Percentiles rank a stretch among this genome's conserved stretches.
phyloP scores from a whole-genome alignment of 92 coral and sea anemone genomes.

The Zoanthus solanderi region DNA sequence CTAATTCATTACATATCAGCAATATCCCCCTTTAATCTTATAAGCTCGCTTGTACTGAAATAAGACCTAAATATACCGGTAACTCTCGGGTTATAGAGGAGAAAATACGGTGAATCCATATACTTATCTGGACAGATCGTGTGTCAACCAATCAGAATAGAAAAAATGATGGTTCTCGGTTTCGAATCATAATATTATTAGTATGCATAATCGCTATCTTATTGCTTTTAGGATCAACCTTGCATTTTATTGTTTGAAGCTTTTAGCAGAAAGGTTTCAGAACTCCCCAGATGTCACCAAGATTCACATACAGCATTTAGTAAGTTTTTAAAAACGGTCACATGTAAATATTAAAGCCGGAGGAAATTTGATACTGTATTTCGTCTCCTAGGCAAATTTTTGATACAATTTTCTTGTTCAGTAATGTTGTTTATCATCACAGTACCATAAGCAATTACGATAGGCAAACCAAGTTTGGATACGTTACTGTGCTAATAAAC shows the following conservation, averaged over 20 bases:
- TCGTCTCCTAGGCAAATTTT: not conserved
- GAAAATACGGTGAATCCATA: no score
- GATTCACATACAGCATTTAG: constrained; percentile 91
- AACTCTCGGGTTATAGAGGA: no score
- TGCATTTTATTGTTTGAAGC: constrained; percentile 83
- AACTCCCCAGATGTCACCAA: constrained; percentile 91
- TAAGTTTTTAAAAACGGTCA: constrained; percentile 45
- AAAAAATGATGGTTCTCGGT: not conserved
- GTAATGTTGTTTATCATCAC: not conserved
- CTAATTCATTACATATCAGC: no score
- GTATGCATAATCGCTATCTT: not conserved
- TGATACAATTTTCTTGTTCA: not conserved
- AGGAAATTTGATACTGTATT: not conserved
- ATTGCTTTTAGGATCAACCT: constrained; percentile 68
- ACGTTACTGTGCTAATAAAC: no score
- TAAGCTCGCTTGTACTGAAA: no score
- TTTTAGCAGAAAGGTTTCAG: constrained; percentile 77
- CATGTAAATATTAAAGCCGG: not conserved
- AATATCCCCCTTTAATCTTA: no score
- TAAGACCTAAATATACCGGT: no score
- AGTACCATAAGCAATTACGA: not conserved
- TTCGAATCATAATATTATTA: not conserved
- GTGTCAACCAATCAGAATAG: no score
- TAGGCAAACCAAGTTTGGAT: not conserved
- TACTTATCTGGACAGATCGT: no score